Conservation (phyloP, 1,140 invertebrate species). For the silkworm (Bombyx mori) region DNA sequence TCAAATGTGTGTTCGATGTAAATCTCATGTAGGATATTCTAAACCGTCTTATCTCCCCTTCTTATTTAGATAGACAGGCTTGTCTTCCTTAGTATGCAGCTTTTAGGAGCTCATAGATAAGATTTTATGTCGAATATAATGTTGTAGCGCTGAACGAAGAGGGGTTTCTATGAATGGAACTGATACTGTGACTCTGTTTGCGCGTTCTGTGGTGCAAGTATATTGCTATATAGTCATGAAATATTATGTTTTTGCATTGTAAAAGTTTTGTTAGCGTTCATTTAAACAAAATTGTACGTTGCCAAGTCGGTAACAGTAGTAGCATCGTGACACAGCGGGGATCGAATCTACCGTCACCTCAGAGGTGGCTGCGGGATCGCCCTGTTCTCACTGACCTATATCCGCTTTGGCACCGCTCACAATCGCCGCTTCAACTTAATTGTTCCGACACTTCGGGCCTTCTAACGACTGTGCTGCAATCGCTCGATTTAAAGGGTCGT, state of each 20-base stretch:
- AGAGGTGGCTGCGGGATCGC: slow-evolving; percentile 41
- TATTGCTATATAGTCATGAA: too few relatives aligned
- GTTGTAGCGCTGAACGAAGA: too few relatives aligned
- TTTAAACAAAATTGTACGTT: slow-evolving; percentile 12
- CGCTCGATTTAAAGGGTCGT: slow-evolving; percentile 56
- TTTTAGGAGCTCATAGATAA: slow-evolving; percentile 34
- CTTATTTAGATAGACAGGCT: slow-evolving; percentile 33
- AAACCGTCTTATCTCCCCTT: slow-evolving; percentile 44
- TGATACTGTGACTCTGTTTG: too few relatives aligned
- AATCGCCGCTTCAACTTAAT: slow-evolving; percentile 69
- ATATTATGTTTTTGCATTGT: too few relatives aligned
- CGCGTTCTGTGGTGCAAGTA: too few relatives aligned
- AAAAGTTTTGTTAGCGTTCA: too few relatives aligned
- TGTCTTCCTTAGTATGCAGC: slow-evolving; percentile 39
- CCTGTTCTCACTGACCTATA: slow-evolving; percentile 61
- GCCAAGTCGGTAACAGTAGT: slow-evolving; percentile 35
- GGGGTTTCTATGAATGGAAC: too few relatives aligned
- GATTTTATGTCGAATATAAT: slow-evolving; percentile 37
- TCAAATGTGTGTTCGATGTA: slow-evolving; percentile 24
- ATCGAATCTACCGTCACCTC: slow-evolving; percentile 38
- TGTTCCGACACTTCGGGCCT: slow-evolving; percentile 64
- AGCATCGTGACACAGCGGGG: slow-evolving; percentile 30
- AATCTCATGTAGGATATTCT: slow-evolving; percentile 5
- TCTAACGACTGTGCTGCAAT: slow-evolving; percentile 66
- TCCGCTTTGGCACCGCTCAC: slow-evolving; percentile 67